Evolutionary conservation across 2,888 invertebrate genomes (phyloP).

Genomic region (Trachelus tabidus): DNA sequence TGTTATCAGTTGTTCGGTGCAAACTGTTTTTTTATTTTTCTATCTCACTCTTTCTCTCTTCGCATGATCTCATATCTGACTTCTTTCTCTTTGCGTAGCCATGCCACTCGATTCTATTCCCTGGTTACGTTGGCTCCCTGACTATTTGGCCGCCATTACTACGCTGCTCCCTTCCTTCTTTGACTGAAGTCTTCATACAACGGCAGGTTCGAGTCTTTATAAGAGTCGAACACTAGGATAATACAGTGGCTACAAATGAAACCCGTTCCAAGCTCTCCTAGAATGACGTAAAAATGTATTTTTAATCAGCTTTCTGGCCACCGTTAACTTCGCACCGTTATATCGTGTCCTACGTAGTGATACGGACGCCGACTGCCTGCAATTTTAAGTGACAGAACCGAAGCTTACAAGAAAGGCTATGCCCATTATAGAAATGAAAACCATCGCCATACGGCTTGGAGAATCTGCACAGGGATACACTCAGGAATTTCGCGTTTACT

Average conservation of each 20-base stretch:
- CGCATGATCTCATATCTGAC: neutral
- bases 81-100: neutral
- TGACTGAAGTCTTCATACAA: neutral
- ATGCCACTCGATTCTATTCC: neutral
- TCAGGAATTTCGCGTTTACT: neutral
- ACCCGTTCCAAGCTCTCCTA: neutral
- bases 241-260: neutral
- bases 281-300: neutral
- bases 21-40: neutral
- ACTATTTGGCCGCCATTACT: neutral
- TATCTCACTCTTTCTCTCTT: neutral
- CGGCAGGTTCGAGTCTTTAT: neutral
- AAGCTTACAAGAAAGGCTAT: neutral
- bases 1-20: neutral
- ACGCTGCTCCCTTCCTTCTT: neutral
- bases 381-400: neutral
- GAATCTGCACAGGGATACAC: neutral
- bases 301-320: neutral
- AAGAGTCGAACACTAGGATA: neutral
- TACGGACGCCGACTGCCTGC: neutral
- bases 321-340: neutral
- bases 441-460: neutral
- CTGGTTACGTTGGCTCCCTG: neutral
- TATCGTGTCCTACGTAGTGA: neutral
- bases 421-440: neutral